Base-by-base conservation (phyloP, 2,888 invertebrate genomes). In the Ferdinandea cuprea region DNA sequence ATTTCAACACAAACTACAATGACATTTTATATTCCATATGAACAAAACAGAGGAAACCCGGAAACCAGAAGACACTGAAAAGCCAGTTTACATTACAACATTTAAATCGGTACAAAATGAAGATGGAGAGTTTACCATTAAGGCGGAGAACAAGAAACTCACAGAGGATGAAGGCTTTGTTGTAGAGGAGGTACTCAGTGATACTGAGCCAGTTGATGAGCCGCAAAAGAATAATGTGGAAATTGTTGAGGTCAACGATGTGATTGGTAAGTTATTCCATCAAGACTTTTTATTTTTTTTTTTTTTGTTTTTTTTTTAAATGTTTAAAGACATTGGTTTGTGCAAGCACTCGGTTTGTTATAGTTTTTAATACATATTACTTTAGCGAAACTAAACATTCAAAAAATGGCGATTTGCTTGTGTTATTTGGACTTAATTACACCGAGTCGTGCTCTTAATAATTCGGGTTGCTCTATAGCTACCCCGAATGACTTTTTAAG, bases 81-180 rank as follows among this genome's bases (percentile, higher is more conserved):
- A 89, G 86, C 89, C 91, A 76, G 87, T 89, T 68, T 90, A 89
- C 86, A 89, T 91, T 84, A 90, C 89, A 85, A 90, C 91, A 85
- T 91, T 92, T 85, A 90, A 91, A 86, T 89, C 91, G 71, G 87
- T 88, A 86, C 89, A 89, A 87, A 89, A 88, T 73, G 89, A 91
- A 84, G 88, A 89, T 66, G 89, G 90, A 69, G 88, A 90, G 86
- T 88, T 89, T 28, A 86, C 88, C 52, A 89, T 90, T 86, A 88
- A 89, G 88, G 89, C 86, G 85, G 88, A 89, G 89, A 90, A 85
- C 85, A 90, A 89, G 84, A 90, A 87, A 87, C 87, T 90, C 77
- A 89, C 89, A 21, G 87, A 89, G 81, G 90, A 91, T 68, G 89
- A 90, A 85, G 89, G 89, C 65, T 86, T 90, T 73, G 85, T 90